Percentiles rank a stretch among this genome's conserved stretches.
phyloP scores from a whole-genome alignment of 2,113 vertebrate genomes.

The Ophthalmolycus amberensis region DNA sequence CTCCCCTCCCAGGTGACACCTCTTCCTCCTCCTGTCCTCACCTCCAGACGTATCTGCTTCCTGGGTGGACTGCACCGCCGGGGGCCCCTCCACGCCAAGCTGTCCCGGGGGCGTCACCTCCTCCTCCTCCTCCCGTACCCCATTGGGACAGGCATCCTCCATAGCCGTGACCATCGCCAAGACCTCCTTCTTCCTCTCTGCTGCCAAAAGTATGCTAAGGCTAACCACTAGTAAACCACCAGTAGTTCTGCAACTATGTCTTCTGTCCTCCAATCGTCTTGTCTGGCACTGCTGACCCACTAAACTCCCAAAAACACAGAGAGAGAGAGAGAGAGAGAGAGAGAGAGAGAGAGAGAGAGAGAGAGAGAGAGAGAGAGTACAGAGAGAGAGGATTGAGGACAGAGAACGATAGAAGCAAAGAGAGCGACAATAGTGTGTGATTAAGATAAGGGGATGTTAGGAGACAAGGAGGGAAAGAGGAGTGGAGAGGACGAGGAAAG shows the following conservation, averaged over 20 bases:
- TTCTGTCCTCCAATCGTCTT: constrained; percentile 56
- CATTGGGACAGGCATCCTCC: constrained; percentile 76
- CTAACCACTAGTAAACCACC: constrained; percentile 60
- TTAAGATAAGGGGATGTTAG: constrained; percentile 57
- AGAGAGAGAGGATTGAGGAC: constrained; percentile 16
- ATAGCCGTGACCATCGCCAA: constrained; percentile 77
- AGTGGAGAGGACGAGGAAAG: neutral
- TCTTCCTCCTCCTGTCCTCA: constrained; percentile 61
- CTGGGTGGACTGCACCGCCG: constrained; percentile 56
- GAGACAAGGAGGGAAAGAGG: constrained; percentile 7
- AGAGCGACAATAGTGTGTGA: constrained; percentile 48
- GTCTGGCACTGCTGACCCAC: constrained; percentile 51
- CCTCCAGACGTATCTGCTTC: constrained; percentile 72
- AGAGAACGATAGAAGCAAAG: constrained; percentile 33
- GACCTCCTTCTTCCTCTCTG: constrained; percentile 52
- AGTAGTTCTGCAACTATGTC: constrained; percentile 50
- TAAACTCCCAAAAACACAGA: constrained; percentile 30
- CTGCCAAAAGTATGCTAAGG: constrained; percentile 66
- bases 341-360: neutral
- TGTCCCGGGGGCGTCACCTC: constrained; percentile 57
- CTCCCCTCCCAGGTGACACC: neutral
- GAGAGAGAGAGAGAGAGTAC: neutral
- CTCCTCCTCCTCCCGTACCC: constrained; percentile 64
- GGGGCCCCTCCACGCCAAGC: constrained; percentile 46
- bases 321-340: neutral